Evolutionary conservation across 2,888 invertebrate genomes (phyloP), one percentile per base, ranked within the genome.

Genomic region (Chrysolina oricalcia): DNA sequence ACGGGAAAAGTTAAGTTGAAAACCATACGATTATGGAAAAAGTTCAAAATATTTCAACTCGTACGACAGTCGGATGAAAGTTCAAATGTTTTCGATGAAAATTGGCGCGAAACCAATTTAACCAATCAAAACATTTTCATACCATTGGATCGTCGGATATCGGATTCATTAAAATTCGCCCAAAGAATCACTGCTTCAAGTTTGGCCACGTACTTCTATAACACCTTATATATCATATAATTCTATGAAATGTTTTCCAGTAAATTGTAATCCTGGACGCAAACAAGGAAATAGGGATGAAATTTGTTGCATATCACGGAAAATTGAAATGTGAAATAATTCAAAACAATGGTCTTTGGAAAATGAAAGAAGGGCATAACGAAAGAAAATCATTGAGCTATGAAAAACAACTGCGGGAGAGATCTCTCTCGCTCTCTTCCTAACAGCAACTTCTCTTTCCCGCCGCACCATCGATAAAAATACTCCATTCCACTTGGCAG

Each of bases 401-500:
- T 76, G 78, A 77, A 79, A 79, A 79, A 76, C 77, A 75, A 72
- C 76, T 72, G 73, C 70, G 70, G 69, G 46, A 69, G 70, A 63
- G 73, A 43, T 63, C 21, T 21, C 59, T 10, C 50, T 74, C 62
- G 76, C 78, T 75, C 73, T 63, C 70, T 73, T 62, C 35, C 50
- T 15, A n/a, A 1, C 35, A 35, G 63, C 35, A n/a, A 23, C 35
- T 46, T 73, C 73, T 75, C 66, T 56, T 73, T 67, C 71, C 46
- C 75, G 63, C 62, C 48, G 17, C 73, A 72, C 68, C 75, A 74
- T 71, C 78, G 79, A 83, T 81, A 83, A 83, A 83, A 83, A 83
- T 79, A 67, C 76, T 80, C 82, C 80, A 81, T 82, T 83, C 82
- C 81, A 81, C 79, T 83, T 81, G 74, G 73, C 79, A 73, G 76